A percentile compares a stretch with the other conserved stretches of the same genome.
Conservation (phyloP, 2,113 vertebrate species). For the Pseudonaja textilis region DNA sequence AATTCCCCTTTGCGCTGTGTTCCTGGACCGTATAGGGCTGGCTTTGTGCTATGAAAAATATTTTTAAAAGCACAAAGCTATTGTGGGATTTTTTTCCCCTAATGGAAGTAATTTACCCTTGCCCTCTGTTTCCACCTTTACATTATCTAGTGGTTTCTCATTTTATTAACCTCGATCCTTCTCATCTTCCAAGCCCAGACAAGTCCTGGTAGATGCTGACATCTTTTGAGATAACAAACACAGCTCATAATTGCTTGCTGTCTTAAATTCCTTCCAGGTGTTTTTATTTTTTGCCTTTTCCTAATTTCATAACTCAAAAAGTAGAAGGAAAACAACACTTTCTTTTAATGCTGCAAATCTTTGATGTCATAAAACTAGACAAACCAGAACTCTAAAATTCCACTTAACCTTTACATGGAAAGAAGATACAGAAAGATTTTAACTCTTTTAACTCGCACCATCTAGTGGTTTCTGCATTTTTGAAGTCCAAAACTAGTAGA, state of each 20-base stretch:
- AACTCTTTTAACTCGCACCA: neutral
- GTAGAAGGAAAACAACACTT: neutral
- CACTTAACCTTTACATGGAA: neutral
- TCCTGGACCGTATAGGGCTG: neutral
- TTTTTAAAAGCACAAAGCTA: neutral
- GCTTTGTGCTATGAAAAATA: neutral
- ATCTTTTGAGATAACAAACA: neutral
- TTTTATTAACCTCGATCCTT: neutral
- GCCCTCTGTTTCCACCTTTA: neutral
- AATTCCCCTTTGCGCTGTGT: neutral
- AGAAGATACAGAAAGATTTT: neutral
- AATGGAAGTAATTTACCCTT: neutral
- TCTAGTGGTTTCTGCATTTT: neutral
- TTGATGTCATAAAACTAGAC: neutral
- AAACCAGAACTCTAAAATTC: neutral
- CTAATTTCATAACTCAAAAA: neutral
- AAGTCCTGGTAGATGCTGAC: neutral
- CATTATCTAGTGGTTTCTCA: neutral
- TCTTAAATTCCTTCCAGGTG: slow-evolving; percentile 22
- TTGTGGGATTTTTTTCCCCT: neutral
- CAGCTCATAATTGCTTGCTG: slow-evolving; percentile 38
- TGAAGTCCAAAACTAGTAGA: neutral
- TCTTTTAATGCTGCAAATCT: neutral
- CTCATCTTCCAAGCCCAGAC: neutral
- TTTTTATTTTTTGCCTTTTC: neutral